Conservation (phyloP, 2,888 invertebrate species). For the Oxytorus armatus region DNA sequence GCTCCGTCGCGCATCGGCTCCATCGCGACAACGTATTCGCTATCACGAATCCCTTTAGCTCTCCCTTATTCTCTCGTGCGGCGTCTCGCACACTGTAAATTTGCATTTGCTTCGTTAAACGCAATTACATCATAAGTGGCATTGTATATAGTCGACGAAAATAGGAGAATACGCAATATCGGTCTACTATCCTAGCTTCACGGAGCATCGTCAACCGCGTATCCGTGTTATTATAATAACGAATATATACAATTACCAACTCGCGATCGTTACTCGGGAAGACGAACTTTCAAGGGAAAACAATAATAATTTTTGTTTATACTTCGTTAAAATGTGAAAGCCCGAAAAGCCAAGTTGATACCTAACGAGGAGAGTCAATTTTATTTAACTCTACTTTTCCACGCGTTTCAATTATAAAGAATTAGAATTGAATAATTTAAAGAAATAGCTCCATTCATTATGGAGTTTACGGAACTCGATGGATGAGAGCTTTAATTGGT, state of each 20-base stretch:
- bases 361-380: too few relatives aligned
- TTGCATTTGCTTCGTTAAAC: conserved; percentile 65
- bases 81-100: conserved; percentile 48
- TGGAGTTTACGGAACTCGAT: conserved; percentile 53
- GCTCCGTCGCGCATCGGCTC: conserved; percentile 55
- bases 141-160: conserved; percentile 46
- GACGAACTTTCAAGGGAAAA: too few relatives aligned
- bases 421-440: too few relatives aligned
- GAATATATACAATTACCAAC: conserved; percentile 4
- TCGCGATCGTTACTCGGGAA: not conserved
- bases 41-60: conserved; percentile 46
- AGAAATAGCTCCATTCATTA: not conserved
- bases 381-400: too few relatives aligned
- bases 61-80: conserved; percentile 22
- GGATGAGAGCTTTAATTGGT: conserved; percentile 53
- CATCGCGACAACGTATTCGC: conserved; percentile 66
- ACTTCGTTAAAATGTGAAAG: too few relatives aligned
- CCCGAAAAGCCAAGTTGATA: too few relatives aligned
- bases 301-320: too few relatives aligned
- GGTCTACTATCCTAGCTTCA: conserved; percentile 3
- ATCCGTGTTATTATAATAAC: conserved; percentile 29
- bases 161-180: conserved; percentile 42
- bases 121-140: conserved; percentile 60
- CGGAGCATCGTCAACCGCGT: too few relatives aligned
- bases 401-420: too few relatives aligned